A percentile compares a stretch with the other conserved stretches of the same genome.
phyloP scores from a whole-genome alignment of 2,113 vertebrate species.

The Myiagra hebetior region DNA sequence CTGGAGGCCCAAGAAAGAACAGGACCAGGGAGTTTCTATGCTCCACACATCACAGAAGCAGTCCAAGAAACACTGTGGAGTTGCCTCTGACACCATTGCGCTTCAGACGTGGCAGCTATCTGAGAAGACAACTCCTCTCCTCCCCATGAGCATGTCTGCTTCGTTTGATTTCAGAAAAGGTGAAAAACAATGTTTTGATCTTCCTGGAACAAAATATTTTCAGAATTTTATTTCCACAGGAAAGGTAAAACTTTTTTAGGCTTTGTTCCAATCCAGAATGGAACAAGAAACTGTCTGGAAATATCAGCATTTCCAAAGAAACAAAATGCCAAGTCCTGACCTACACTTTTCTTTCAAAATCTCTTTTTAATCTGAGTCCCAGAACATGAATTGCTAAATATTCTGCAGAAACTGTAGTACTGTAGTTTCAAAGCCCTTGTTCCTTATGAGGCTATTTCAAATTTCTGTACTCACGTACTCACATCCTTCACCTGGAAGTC shows the following conservation, averaged over 20 bases:
- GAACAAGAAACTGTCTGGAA: conserved; percentile 18
- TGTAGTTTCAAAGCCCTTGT: neutral
- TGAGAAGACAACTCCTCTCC: neutral
- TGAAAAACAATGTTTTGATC: neutral
- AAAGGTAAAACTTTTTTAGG: neutral
- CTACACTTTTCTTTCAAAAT: neutral
- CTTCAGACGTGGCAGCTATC: neutral
- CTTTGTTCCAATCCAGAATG: neutral
- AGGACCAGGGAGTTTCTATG: neutral
- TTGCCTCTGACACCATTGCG: neutral
- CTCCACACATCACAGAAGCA: neutral
- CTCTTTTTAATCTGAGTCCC: neutral
- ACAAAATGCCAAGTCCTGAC: neutral
- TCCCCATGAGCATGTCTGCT: neutral
- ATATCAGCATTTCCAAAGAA: neutral
- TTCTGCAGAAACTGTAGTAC: neutral
- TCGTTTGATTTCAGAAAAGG: neutral
- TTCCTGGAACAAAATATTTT: neutral
- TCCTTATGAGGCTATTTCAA: neutral
- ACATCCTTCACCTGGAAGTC: neutral
- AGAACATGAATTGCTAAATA: neutral
- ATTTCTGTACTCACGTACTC: neutral
- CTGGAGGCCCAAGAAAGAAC: neutral
- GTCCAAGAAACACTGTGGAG: neutral
- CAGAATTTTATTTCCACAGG: neutral